Evolutionary conservation across 2,888 invertebrate genomes (phyloP).

Genomic region (Thecocarcelia acutangulata): DNA sequence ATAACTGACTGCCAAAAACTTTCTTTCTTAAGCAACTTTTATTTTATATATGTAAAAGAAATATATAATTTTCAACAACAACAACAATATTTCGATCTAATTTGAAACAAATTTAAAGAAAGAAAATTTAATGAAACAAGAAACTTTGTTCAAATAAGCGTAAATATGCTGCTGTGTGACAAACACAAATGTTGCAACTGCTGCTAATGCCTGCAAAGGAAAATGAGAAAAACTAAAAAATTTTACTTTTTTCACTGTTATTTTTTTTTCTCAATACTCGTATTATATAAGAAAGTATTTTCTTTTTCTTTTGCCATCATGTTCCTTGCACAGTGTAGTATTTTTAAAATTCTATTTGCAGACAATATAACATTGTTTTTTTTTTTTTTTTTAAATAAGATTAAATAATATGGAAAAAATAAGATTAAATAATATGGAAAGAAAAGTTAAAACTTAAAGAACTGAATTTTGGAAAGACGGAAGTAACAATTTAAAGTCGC

Average conservation of each 20-base stretch:
- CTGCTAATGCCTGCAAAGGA: neutral
- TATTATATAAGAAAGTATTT: conserved; percentile 7
- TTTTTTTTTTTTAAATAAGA: no score
- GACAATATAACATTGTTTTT: neutral
- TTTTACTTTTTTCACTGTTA: conserved; percentile 12
- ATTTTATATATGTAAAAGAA: no score
- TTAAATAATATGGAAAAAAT: no score
- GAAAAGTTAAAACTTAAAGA: no score
- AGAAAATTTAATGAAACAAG: neutral
- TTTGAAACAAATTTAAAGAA: neutral
- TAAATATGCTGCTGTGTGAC: conserved; percentile 2
- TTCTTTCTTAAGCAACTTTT: no score
- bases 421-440: no score
- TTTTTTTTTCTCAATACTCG: neutral
- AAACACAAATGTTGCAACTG: neutral
- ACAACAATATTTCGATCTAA: no score
- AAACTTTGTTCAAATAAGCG: conserved; percentile 2
- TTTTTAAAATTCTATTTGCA: neutral
- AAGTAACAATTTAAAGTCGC: no score
- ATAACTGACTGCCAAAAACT: no score
- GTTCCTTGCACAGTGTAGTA: neutral
- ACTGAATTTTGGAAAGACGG: no score
- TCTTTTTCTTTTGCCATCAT: neutral
- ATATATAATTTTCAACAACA: no score
- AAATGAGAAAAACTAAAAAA: conserved; percentile 1